Evolutionary conservation across 2,888 invertebrate genomes (phyloP).

Genomic region (Drosophila yooni): DNA sequence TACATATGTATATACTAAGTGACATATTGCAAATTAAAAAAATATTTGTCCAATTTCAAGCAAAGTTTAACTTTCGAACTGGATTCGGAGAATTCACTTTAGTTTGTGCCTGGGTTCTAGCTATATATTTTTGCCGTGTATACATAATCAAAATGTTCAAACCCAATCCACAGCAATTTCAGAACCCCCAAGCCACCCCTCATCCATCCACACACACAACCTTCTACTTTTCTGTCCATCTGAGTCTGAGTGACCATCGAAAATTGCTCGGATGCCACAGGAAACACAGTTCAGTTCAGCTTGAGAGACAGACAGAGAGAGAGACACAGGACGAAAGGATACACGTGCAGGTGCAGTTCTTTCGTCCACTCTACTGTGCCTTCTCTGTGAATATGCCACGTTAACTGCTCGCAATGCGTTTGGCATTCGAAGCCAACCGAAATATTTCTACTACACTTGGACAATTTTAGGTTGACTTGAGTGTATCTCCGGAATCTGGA

Average conservation of each 20-base stretch:
- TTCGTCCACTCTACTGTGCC: background rate
- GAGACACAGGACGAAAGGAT: background rate
- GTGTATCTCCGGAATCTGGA: slow-evolving; percentile 8
- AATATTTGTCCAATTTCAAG: too few relatives aligned
- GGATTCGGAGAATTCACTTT: background rate
- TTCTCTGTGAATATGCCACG: slow-evolving; percentile 26
- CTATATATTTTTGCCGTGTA: background rate
- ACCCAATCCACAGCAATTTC: background rate
- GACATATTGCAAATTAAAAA: background rate
- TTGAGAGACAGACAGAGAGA: background rate
- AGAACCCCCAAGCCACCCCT: background rate
- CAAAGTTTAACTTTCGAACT: background rate
- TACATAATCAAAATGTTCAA: slow-evolving; percentile 1
- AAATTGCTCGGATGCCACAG: slow-evolving; percentile 56
- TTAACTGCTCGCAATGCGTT: slow-evolving; percentile 59
- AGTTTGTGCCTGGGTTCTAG: too few relatives aligned
- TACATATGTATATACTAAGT: background rate
- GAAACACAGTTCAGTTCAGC: background rate
- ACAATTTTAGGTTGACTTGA: slow-evolving; percentile 2
- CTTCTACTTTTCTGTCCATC: slow-evolving; percentile 8
- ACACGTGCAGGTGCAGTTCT: too few relatives aligned
- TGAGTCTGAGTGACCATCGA: slow-evolving; percentile 12
- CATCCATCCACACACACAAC: slow-evolving; percentile 1
- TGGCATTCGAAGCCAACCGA: slow-evolving; percentile 49
- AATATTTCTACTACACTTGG: slow-evolving; percentile 18